Evolutionary conservation across 2,113 vertebrate species (phyloP).

Genomic region (Sylvilagus bachmani): DNA sequence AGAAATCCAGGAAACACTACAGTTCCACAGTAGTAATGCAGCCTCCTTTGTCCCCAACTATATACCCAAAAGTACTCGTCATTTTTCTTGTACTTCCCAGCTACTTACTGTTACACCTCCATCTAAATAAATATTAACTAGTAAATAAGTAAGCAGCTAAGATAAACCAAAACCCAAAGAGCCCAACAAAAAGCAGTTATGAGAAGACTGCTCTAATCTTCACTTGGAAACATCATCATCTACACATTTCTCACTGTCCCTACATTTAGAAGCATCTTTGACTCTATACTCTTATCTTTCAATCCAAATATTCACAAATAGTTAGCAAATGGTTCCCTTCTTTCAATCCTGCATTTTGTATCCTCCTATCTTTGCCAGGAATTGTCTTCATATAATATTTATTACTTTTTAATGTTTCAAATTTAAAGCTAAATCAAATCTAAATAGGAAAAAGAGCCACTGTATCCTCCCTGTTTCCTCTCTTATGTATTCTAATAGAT

Average conservation of each 20-base stretch:
- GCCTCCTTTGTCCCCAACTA: too few relatives aligned
- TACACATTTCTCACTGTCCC: background rate
- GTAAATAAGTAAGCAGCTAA: background rate
- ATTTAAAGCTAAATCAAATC: background rate
- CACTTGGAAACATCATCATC: background rate
- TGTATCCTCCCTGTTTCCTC: background rate
- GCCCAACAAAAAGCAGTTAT: background rate
- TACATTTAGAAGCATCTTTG: background rate
- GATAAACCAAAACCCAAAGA: background rate
- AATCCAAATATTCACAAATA: background rate
- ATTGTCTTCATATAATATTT: background rate
- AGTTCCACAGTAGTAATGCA: background rate
- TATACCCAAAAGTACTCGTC: too few relatives aligned
- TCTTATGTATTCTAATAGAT: background rate
- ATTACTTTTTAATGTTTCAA: background rate
- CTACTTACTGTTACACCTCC: background rate
- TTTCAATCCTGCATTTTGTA: background rate
- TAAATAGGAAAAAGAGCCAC: background rate
- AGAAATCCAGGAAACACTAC: slow-evolving; percentile 24
- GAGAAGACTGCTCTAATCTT: background rate
- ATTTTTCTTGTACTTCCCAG: background rate
- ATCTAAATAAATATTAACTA: background rate
- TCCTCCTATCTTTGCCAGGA: background rate
- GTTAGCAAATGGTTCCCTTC: background rate
- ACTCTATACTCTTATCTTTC: background rate